phyloP scores from a whole-genome alignment of 1,140 invertebrate genomes.

The Drosophila sturtevanti region DNA sequence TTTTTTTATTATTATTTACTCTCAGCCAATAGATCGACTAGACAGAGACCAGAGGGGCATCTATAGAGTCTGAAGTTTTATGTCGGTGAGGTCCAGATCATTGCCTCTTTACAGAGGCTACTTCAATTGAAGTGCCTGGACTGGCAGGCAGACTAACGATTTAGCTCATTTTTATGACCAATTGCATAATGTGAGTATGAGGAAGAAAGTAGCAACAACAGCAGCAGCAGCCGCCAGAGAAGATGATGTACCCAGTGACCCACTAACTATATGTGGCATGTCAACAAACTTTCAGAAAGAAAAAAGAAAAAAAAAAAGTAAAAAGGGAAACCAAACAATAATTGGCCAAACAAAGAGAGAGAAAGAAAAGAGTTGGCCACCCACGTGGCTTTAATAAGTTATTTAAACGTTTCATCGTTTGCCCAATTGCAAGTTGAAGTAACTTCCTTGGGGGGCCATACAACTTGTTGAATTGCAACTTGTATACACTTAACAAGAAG shows the following conservation, averaged over 20 bases:
- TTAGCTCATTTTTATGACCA: conserved; percentile 7
- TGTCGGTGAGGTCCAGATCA: neutral
- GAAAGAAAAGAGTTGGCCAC: neutral
- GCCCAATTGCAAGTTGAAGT: neutral
- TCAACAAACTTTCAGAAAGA: conserved; percentile 12
- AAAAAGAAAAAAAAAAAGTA: conserved; percentile 10
- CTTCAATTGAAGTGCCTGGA: conserved; percentile 5
- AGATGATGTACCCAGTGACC: conserved; percentile 13
- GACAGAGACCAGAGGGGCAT: neutral
- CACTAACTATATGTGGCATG: conserved; percentile 11
- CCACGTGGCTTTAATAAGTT: conserved; percentile 3
- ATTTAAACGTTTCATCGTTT: conserved; percentile 1
- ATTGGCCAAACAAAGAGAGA: neutral
- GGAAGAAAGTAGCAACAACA: neutral
- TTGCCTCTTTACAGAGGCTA: neutral
- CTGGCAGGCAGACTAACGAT: conserved; percentile 7
- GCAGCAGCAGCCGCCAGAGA: neutral
- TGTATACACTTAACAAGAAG: neutral
- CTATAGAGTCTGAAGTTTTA: neutral
- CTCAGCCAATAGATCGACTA: neutral
- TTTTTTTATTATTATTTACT: conserved; percentile 17
- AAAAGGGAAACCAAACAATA: conserved; percentile 12
- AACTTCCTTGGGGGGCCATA: neutral
- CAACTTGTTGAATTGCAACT: conserved; percentile 2
- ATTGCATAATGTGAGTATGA: conserved; percentile 13